Base-by-base conservation (phyloP, 2,113 vertebrate species). In the Myxocyprinus asiaticus region DNA sequence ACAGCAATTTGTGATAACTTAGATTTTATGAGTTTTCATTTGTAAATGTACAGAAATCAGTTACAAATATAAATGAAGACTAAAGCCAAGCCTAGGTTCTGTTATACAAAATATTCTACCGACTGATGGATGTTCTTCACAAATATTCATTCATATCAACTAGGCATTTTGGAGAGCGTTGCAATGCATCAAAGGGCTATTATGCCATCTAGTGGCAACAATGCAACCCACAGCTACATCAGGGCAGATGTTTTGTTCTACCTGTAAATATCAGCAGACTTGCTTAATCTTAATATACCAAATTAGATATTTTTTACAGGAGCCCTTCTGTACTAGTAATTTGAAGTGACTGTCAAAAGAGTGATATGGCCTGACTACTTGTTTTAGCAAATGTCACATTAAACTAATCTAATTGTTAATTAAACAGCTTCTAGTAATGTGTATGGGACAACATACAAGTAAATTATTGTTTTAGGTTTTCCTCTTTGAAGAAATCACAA, bases 201-300 rank as follows among this genome's bases (percentile, higher is more conserved):
- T 90, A 88, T 88, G 89, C 94, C 96, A 95, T 92, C 96, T 95
- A 88, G 92, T 86, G 95, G 89, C 84, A 95, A 86, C 92, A 92
- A 95, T 93, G 92, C 87, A 77, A 58, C 48, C 42, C 7, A 59
- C 33, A 43, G 12, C 9, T 43, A 9, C 6, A 17, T 53, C n/a
- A 51, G 4, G 17, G 50, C 42, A 3, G 3, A 58, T 17, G 67
- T 74, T 7, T 63, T 42, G 10, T 63, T 44, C 17, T 7, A 14
- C 15, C n/a, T 33, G 56, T 70, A 53, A 5, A 22, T 15, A 15
- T 7, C 15, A 56, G 12, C 55, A 58, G 5, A 58, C 55, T n/a
- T 58, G 55, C 55, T 15, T n/a, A 58, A 58, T 0, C n/a, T 15
- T 10, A 53, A 53, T 15, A 15, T 7, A 58, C 11, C n/a, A 4